phyloP scores from a whole-genome alignment of 2,888 invertebrate genomes.

The Caenorhabditis japonica region DNA sequence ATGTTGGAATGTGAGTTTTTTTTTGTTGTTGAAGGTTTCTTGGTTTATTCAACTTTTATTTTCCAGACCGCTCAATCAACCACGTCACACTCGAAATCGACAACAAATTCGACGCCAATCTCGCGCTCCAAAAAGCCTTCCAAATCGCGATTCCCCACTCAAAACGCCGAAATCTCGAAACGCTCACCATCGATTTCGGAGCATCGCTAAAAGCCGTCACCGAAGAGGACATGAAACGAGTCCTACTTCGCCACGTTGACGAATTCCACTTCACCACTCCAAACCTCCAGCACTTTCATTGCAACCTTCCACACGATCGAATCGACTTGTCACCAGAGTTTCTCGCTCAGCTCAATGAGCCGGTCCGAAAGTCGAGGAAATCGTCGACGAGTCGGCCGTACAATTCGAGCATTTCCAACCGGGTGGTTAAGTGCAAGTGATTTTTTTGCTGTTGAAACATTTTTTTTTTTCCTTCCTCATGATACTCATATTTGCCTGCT shows the following conservation, averaged over 20 bases:
- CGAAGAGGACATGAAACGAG: constrained; percentile 28
- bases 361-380: constrained; percentile 17
- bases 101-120: constrained; percentile 23
- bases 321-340: constrained; percentile 37
- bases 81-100: constrained; percentile 26
- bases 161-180: constrained; percentile 13
- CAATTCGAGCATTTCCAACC: constrained; percentile 22
- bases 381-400: constrained; percentile 12
- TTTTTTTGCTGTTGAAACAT: neutral
- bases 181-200: constrained; percentile 41
- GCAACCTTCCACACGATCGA: constrained; percentile 44
- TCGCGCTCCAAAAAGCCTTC: constrained; percentile 44
- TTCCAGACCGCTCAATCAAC: constrained; percentile 21
- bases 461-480: no score
- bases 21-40: neutral
- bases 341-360: constrained; percentile 21
- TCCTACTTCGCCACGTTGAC: constrained; percentile 28
- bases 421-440: constrained; percentile 35
- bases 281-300: constrained; percentile 45
- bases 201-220: constrained; percentile 14
- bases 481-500: no score
- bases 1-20: constrained; percentile 26
- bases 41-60: neutral
- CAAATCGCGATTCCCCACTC: constrained; percentile 33
- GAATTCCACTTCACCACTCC: constrained; percentile 35